Conservation (phyloP, 53 echinoderm and acorn worm species). For the Zoroaster sp. region DNA sequence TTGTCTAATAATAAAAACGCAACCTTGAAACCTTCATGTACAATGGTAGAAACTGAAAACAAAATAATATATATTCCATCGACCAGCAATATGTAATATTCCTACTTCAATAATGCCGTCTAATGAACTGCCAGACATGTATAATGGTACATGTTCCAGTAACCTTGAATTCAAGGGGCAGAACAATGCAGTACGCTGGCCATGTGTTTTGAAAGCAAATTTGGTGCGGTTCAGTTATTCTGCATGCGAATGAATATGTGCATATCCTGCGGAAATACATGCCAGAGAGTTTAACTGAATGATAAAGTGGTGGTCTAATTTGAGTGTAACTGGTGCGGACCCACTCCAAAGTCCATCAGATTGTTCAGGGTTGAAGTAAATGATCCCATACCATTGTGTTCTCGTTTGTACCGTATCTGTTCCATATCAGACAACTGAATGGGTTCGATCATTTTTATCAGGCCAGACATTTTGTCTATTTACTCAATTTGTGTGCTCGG, state of each 20-base stretch:
- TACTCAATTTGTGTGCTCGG: background rate
- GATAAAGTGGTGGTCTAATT: background rate
- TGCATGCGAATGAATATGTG: background rate
- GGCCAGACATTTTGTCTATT: slow-evolving; percentile 26
- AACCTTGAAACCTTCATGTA: background rate
- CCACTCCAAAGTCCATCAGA: background rate
- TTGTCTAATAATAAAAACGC: background rate
- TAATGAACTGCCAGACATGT: background rate
- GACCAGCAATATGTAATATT: background rate
- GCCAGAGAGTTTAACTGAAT: background rate
- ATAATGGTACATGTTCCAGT: background rate
- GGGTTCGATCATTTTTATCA: slow-evolving; percentile 19
- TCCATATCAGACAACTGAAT: background rate
- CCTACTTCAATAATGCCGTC: background rate
- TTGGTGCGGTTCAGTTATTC: background rate
- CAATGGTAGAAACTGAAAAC: background rate
- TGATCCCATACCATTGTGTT: background rate
- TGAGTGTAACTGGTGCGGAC: background rate
- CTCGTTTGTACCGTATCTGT: background rate
- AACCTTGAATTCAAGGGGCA: background rate
- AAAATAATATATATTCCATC: background rate
- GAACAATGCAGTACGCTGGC: background rate
- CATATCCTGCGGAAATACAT: background rate
- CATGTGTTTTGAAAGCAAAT: background rate
- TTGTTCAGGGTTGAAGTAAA: background rate